phyloP scores from a whole-genome alignment of 2,113 vertebrate genomes.

The Lamprotornis superbus region DNA sequence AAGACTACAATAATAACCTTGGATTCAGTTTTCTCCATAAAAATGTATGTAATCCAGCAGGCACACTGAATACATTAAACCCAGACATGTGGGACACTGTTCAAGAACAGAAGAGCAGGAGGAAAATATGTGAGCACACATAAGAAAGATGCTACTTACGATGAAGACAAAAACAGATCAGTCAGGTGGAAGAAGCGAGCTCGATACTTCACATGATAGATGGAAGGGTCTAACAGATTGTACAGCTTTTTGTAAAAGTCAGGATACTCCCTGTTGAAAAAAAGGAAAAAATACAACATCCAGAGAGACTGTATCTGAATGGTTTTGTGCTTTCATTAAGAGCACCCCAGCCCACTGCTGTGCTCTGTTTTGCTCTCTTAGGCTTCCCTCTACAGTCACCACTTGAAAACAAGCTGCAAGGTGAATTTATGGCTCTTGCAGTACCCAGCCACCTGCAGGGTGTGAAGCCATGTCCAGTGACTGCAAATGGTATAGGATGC shows the following conservation, averaged over 20 bases:
- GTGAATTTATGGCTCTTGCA: background rate
- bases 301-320: background rate
- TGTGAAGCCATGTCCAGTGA: background rate
- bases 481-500: background rate
- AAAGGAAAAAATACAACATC: background rate
- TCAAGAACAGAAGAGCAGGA: background rate
- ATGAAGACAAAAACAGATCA: conserved; percentile 92
- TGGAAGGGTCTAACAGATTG: conserved; percentile 86
- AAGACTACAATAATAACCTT: background rate
- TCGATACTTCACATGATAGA: conserved; percentile 92
- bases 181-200: conserved; percentile 91
- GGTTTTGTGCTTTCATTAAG: background rate
- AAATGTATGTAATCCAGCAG: background rate
- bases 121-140: background rate
- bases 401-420: background rate
- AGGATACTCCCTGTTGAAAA: conserved; percentile 86
- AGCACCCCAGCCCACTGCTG: background rate
- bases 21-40: background rate
- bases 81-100: background rate
- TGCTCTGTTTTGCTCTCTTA: background rate
- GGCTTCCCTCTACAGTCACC: background rate
- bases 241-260: conserved; percentile 96
- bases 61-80: background rate
- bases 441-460: background rate
- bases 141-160: conserved; percentile 74